Percentiles rank a stretch among this genome's conserved stretches.
Evolutionary conservation across 2,888 invertebrate genomes (phyloP).

Genomic region (Phalangium opilio): DNA sequence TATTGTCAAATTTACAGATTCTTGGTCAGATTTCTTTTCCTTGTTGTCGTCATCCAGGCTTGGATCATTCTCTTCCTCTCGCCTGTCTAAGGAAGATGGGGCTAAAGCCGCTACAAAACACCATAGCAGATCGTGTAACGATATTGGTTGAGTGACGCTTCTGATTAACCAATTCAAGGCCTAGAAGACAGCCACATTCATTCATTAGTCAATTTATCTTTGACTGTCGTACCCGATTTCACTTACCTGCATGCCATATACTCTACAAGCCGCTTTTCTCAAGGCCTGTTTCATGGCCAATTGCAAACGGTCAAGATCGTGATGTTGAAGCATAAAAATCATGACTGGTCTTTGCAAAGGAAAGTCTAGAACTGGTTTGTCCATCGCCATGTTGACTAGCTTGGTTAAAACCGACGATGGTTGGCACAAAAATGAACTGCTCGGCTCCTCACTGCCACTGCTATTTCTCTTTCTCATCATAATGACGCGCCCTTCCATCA

Average conservation of each 20-base stretch:
- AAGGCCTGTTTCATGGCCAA: constrained; percentile 78
- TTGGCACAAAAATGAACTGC: constrained; percentile 66
- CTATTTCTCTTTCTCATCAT: constrained; percentile 44
- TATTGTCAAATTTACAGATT: constrained; percentile 19
- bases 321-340: constrained; percentile 66
- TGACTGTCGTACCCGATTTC: background rate
- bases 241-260: constrained; percentile 61
- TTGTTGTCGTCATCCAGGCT: constrained; percentile 29
- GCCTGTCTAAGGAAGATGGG: constrained; percentile 34
- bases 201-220: background rate
- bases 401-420: constrained; percentile 75
- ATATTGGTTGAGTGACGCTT: constrained; percentile 75
- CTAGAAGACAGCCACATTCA: constrained; percentile 34
- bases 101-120: constrained; percentile 81
- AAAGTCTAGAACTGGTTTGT: constrained; percentile 13
- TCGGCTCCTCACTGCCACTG: constrained; percentile 47
- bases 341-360: constrained; percentile 61
- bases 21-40: constrained; percentile 22
- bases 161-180: constrained; percentile 89
- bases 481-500: constrained; percentile 34
- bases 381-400: constrained; percentile 43
- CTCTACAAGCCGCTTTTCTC: constrained; percentile 45
- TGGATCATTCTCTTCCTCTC: constrained; percentile 35
- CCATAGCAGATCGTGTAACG: constrained; percentile 90
- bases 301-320: constrained; percentile 66